Evolutionary conservation across 1,140 invertebrate genomes (phyloP), one percentile per base, ranked within the genome.

Genomic region (Heliconius hewitsoni): DNA sequence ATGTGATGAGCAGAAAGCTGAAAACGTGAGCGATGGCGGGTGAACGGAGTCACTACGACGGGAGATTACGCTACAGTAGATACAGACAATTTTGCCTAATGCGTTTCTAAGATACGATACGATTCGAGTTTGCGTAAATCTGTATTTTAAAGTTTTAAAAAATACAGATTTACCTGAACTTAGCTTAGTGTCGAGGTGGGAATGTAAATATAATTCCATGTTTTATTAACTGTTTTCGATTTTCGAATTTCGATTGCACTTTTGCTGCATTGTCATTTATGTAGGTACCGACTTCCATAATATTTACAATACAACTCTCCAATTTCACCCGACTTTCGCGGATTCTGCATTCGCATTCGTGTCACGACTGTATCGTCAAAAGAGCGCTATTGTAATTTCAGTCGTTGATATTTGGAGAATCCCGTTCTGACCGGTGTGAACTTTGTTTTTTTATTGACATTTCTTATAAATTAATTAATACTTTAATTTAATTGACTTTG

Each of bases 241-340:
- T 23, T 23, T 23, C 23, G 23, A 23, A 23, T 23, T 23, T 23
- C 23, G 60, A 66, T 66, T 66, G 60, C 60, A 66, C 60, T 66
- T 66, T 66, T 66, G 60, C 60, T 76, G 60, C 66, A 71, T 50
- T 71, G 78, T 76, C 55, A 39, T 75, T 77, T 79, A 70, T 76
- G 72, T 55, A 79, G 57, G 71, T 73, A 78, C 60, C 19, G 52
- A 76, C 78, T 82, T 79, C 81, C 81, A 72, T 78, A 71, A 73
- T 50, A 76, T 66, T 39, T 73, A 82, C 78, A 78, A 82, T 80
- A 76, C 79, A 60, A 74, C 72, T 82, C 80, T 88, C 84, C 77
- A 88, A 86, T 89, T 90, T 90, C 89, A 85, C 89, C 82, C 77
- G 82, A 85, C 89, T 90, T 88, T 90, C 89, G 85, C 86, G 81